Conservation (phyloP, 1,140 invertebrate genomes). For the Teleopsis dalmanni region DNA sequence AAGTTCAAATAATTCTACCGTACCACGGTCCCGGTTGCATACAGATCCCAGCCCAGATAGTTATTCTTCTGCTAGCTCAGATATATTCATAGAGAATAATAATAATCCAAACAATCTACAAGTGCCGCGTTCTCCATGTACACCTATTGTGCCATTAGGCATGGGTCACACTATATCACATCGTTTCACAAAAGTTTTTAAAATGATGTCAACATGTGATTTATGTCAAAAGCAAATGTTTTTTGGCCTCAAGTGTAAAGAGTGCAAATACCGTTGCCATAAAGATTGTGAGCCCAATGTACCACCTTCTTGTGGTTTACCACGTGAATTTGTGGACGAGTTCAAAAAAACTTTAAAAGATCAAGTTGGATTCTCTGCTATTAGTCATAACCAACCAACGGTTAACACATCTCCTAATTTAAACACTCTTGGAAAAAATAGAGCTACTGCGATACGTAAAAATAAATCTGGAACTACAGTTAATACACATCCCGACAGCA, state of each 20-base stretch:
- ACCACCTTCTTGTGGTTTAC: conserved; percentile 83
- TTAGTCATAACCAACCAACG: conserved; percentile 13
- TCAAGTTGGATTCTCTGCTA: conserved; percentile 49
- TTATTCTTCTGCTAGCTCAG: conserved; percentile 48
- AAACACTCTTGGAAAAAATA: conserved; percentile 17
- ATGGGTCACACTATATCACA: conserved; percentile 90
- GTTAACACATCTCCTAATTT: conserved; percentile 45
- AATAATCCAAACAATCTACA: conserved; percentile 47
- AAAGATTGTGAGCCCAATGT: conserved; percentile 85
- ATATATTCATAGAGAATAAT: conserved; percentile 46
- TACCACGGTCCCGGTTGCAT: conserved; percentile 55
- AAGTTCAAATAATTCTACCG: conserved; percentile 12
- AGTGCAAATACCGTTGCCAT: conserved; percentile 90
- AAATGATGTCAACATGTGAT: conserved; percentile 83
- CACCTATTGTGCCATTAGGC: conserved; percentile 58
- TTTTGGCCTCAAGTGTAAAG: conserved; percentile 83
- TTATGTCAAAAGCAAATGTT: conserved; percentile 88
- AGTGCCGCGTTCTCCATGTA: conserved; percentile 69
- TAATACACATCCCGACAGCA: conserved; percentile 63
- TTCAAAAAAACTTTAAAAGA: conserved; percentile 60
- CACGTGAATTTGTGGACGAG: conserved; percentile 71
- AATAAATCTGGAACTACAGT: conserved; percentile 8
- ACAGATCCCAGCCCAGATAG: conserved; percentile 57
- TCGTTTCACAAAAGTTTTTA: conserved; percentile 81
- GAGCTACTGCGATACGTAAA: conserved; percentile 11